phyloP scores from a whole-genome alignment of 2,113 vertebrate species.

The Mormoops blainvillei region DNA sequence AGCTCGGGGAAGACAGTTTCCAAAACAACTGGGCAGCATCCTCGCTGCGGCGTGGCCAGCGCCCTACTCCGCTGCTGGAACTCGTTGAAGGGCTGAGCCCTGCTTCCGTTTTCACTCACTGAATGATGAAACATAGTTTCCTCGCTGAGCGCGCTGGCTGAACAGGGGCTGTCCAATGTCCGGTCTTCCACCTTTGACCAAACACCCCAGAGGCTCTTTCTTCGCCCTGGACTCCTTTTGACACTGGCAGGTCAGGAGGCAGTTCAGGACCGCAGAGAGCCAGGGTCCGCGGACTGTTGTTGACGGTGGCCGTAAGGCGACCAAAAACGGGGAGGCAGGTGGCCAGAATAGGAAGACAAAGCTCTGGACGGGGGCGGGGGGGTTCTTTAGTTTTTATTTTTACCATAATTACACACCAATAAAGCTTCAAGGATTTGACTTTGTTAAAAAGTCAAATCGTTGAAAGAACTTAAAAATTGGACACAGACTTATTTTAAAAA shows the following conservation, averaged over 20 bases:
- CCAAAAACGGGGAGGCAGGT: not conserved
- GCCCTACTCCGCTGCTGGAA: not conserved
- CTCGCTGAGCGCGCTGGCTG: not conserved
- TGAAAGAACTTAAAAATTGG: not conserved
- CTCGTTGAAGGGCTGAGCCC: not conserved
- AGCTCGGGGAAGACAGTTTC: not conserved
- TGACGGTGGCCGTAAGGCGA: too few species aligned
- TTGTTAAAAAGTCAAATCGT: not conserved
- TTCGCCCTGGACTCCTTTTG: fast-evolving
- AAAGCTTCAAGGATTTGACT: not conserved
- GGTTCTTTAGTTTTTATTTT: not conserved
- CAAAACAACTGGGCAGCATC: not conserved
- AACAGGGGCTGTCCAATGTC: too few species aligned
- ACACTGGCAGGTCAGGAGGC: too few species aligned
- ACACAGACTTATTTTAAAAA: not conserved
- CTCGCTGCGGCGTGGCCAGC: fast-evolving
- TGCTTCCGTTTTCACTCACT: not conserved
- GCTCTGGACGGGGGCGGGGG: not conserved
- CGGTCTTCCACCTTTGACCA: not conserved
- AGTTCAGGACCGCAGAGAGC: not conserved
- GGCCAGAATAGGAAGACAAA: not conserved
- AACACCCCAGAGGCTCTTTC: not conserved
- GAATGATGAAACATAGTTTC: not conserved
- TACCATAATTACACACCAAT: not conserved
- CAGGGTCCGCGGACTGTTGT: not conserved